Conservation (phyloP, 2,888 invertebrate species). For the Phanerotoma sp. region DNA sequence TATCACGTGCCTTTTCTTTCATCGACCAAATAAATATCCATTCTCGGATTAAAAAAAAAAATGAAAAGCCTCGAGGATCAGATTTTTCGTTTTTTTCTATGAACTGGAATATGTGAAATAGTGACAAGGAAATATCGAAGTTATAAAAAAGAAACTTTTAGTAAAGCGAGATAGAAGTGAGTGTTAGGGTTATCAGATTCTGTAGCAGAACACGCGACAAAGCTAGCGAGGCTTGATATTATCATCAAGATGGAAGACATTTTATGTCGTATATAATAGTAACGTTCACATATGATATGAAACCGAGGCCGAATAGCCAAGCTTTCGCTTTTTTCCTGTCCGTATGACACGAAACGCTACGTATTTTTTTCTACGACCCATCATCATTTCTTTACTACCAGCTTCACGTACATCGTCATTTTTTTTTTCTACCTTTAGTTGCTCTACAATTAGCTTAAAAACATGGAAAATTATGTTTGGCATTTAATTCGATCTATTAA, state of each 20-base stretch:
- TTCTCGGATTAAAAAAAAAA: conserved; percentile 32
- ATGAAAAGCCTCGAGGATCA: conserved; percentile 10
- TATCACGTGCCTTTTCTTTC: conserved; percentile 4
- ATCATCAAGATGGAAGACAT: conserved; percentile 54
- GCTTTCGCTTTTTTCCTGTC: no score
- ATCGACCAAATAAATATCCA: background rate
- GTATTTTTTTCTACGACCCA: conserved; percentile 17
- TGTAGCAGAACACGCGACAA: conserved; percentile 55
- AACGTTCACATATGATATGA: conserved; percentile 32
- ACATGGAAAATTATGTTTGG: no score
- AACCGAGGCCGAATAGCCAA: conserved; percentile 20
- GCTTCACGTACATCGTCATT: conserved; percentile 6
- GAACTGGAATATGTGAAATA: conserved; percentile 27
- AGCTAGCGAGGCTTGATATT: conserved; percentile 48
- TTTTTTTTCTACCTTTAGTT: conserved; percentile 18
- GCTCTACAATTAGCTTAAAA: conserved; percentile 4
- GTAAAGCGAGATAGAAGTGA: conserved; percentile 35
- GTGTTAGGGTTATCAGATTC: conserved; percentile 53
- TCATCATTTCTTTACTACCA: conserved; percentile 9
- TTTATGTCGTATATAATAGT: conserved; percentile 54
- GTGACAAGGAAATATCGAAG: conserved; percentile 24
- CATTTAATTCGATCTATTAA: no score
- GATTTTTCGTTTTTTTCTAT: background rate
- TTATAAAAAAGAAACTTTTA: conserved; percentile 21
- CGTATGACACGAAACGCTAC: conserved; percentile 30